Evolutionary conservation across 2,113 vertebrate genomes (phyloP).

Genomic region (Siniperca knerii): DNA sequence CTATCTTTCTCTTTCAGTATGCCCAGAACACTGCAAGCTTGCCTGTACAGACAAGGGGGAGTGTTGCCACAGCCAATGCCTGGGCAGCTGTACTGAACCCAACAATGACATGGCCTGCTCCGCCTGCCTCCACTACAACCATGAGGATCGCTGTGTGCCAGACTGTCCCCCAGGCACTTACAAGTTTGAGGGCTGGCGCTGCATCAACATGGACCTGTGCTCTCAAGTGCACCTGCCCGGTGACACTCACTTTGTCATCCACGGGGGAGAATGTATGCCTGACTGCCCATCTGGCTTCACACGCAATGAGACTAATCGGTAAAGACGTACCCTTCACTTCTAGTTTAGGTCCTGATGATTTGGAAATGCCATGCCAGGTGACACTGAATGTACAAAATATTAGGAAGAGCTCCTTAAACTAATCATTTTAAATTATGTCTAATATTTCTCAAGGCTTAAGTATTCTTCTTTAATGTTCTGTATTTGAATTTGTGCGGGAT

Average conservation of each 20-base stretch:
- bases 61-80: conserved; percentile 95
- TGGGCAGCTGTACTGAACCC: conserved; percentile 91
- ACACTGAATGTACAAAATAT: conserved; percentile 6
- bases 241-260: conserved; percentile 92
- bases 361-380: not conserved
- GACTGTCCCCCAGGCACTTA: conserved; percentile 93
- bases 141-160: conserved; percentile 89
- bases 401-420: conserved; percentile 1
- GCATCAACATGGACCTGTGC: conserved; percentile 93
- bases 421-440: not conserved
- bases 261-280: conserved; percentile 93
- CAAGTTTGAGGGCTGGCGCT: conserved; percentile 97
- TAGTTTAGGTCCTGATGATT: conserved; percentile 19
- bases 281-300: conserved; percentile 97
- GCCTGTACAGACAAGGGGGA: conserved; percentile 90
- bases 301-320: conserved; percentile 93
- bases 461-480: not conserved
- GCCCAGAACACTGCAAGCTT: conserved; percentile 89
- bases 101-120: conserved; percentile 90
- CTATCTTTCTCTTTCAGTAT: conserved; percentile 85
- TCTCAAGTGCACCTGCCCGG: conserved; percentile 87
- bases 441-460: not conserved
- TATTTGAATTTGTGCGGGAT: not conserved
- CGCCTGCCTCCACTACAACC: conserved; percentile 93
- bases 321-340: conserved; percentile 55